Evolutionary conservation across 2,113 vertebrate genomes (phyloP).

Genomic region (Limnothrissa miodon): DNA sequence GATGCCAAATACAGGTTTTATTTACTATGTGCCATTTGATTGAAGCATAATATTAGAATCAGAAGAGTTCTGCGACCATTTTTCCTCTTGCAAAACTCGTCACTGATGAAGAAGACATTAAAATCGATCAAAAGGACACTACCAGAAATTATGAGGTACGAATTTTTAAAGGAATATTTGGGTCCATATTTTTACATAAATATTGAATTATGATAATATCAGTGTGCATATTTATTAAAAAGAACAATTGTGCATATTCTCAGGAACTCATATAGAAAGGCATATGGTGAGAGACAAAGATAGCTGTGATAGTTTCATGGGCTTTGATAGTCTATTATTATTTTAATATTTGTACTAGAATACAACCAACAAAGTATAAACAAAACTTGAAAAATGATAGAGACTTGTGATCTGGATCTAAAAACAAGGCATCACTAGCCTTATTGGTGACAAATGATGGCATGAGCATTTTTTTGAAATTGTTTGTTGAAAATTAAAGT

Average conservation of each 20-base stretch:
- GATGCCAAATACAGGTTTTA: not conserved
- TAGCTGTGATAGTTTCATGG: too few species aligned
- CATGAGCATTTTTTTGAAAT: too few species aligned
- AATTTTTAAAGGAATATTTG: not conserved
- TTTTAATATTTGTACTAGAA: too few species aligned
- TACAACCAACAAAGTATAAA: too few species aligned
- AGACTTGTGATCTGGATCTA: too few species aligned
- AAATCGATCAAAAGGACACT: slow-evolving; percentile 76
- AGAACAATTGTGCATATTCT: not conserved
- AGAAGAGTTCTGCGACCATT: slow-evolving; percentile 76
- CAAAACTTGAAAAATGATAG: too few species aligned
- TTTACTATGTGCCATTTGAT: not conserved
- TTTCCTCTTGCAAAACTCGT: slow-evolving; percentile 82
- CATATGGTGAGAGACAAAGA: too few species aligned
- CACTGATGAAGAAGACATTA: slow-evolving; percentile 83
- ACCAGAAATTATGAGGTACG: slow-evolving; percentile 77
- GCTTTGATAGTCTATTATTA: too few species aligned
- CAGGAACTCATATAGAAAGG: too few species aligned
- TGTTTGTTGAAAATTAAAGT: not conserved
- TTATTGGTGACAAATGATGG: not conserved
- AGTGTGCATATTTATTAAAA: not conserved
- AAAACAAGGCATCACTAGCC: too few species aligned
- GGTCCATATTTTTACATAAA: not conserved
- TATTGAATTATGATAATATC: not conserved
- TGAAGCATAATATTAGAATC: slow-evolving; percentile 63